Evolutionary conservation across 2,797 vertebrate species (phyloP).

Genomic region (Knipowitschia caucasica): DNA sequence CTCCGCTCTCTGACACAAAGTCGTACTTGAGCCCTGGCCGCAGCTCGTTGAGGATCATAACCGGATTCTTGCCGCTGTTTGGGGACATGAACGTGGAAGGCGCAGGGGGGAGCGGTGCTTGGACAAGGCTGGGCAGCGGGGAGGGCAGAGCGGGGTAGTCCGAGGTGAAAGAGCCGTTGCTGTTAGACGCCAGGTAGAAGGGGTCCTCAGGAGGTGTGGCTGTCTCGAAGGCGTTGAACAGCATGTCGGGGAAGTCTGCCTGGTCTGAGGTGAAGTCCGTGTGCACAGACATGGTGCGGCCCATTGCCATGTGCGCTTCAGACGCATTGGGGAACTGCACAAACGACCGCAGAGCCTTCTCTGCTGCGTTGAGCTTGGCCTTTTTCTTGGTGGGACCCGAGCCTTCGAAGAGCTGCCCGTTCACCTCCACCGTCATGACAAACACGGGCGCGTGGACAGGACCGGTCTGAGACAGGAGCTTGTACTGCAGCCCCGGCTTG

Average conservation of each 20-base stretch:
- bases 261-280: conserved; percentile 94
- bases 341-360: conserved; percentile 88
- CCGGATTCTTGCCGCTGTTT: conserved; percentile 85
- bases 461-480: conserved; percentile 86
- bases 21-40: conserved; percentile 89
- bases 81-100: conserved; percentile 56
- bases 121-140: conserved; percentile 58
- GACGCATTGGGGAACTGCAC: conserved; percentile 90
- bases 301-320: conserved; percentile 88
- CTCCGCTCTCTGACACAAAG: conserved; percentile 90
- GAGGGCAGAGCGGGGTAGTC: conserved; percentile 67
- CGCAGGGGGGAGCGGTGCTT: conserved; percentile 63
- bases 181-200: conserved; percentile 78
- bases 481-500: conserved; percentile 89
- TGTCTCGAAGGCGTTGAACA: conserved; percentile 90
- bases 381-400: conserved; percentile 93
- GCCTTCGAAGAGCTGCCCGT: conserved; percentile 88
- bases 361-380: conserved; percentile 87
- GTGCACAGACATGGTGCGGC: conserved; percentile 79
- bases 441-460: conserved; percentile 91
- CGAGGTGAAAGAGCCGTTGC: conserved; percentile 76
- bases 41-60: conserved; percentile 93
- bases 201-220: conserved; percentile 64
- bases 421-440: conserved; percentile 91
- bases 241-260: conserved; percentile 84